Percentiles rank a stretch among this genome's conserved stretches.
Conservation (phyloP, 2,113 vertebrate species). For the Callipepla squamata region DNA sequence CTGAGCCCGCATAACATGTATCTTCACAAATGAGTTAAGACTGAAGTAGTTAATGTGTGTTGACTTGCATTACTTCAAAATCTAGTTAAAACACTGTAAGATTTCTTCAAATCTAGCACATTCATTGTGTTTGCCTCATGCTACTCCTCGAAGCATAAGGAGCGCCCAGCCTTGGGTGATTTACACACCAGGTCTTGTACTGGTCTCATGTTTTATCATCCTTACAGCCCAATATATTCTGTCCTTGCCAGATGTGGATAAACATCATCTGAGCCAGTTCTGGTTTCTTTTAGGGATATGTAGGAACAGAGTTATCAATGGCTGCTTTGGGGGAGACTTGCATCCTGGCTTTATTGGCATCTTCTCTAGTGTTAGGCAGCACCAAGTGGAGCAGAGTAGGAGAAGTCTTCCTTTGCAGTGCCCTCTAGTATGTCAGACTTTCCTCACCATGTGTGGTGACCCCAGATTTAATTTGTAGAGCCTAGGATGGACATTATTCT, state of each 20-base stretch:
- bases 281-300: neutral
- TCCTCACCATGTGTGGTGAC: neutral
- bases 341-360: neutral
- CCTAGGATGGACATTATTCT: neutral
- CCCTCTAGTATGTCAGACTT: neutral
- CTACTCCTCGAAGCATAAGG: neutral
- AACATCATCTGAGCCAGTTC: neutral
- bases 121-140: neutral
- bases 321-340: neutral
- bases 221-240: neutral
- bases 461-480: neutral
- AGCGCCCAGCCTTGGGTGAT: neutral
- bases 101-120: neutral
- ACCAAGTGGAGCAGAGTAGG: neutral
- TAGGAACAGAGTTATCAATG: neutral
- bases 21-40: neutral
- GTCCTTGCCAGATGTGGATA: neutral
- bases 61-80: neutral
- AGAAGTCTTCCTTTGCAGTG: neutral
- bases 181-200: neutral
- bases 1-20: neutral
- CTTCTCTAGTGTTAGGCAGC: neutral
- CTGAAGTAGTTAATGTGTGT: neutral
- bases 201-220: neutral
- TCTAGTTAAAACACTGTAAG: neutral